Evolutionary conservation across 2,888 invertebrate species (phyloP).

Genomic region (Branchipolynoe longqiensis): DNA sequence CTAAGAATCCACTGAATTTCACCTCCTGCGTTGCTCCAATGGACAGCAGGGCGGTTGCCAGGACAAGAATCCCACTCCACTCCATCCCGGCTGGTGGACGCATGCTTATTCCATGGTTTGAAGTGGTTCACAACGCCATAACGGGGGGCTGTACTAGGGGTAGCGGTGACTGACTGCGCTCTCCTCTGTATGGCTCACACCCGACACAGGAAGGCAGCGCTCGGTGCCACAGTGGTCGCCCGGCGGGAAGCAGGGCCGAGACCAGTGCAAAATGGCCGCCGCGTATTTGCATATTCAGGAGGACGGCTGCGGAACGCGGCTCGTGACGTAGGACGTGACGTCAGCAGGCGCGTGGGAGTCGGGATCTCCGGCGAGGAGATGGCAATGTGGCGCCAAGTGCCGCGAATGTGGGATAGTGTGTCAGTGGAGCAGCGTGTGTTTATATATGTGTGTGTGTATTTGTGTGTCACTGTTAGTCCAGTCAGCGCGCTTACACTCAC

Average conservation of each 20-base stretch:
- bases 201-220: not conserved
- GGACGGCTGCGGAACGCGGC: not conserved
- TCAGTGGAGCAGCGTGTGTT: too few relatives aligned
- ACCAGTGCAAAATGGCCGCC: conserved; percentile 17
- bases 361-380: conserved; percentile 9
- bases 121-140: conserved; percentile 17
- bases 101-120: conserved; percentile 40
- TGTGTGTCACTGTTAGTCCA: too few relatives aligned
- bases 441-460: too few relatives aligned
- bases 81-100: conserved; percentile 15
- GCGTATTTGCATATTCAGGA: conserved; percentile 2
- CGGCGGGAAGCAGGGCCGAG: not conserved
- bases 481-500: too few relatives aligned
- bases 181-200: not conserved
- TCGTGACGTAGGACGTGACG: conserved; percentile 1
- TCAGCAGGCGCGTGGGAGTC: conserved; percentile 19
- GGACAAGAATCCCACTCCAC: conserved; percentile 26
- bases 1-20: conserved; percentile 43
- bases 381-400: not conserved
- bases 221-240: not conserved
- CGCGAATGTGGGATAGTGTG: too few relatives aligned
- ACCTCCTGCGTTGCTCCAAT: conserved; percentile 11
- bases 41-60: conserved; percentile 5
- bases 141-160: not conserved
- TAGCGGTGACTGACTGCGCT: not conserved